A percentile compares a stretch with the other conserved stretches of the same genome.
Evolutionary conservation across 2,113 vertebrate species (phyloP).

Genomic region (Melanerpes aurifrons): DNA sequence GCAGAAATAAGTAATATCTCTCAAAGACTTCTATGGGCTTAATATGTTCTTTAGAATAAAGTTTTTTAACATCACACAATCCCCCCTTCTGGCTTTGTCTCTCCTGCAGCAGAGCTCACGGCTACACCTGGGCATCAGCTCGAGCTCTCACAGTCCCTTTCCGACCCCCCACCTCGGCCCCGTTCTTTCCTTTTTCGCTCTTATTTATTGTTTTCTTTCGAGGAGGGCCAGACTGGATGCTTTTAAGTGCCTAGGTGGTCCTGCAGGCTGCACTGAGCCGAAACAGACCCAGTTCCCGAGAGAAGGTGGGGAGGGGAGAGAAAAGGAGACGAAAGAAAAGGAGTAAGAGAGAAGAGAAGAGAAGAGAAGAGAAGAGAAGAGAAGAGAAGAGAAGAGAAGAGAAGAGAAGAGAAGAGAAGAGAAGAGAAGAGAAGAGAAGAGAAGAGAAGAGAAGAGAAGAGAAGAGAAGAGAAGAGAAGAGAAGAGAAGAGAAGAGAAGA

Average conservation of each 20-base stretch:
- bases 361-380: too few relatives aligned
- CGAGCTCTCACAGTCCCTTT: background rate
- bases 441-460: rapidly evolving
- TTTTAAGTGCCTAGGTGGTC: background rate
- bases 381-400: too few relatives aligned
- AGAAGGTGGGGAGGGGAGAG: too few relatives aligned
- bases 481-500: too few relatives aligned
- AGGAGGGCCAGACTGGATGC: background rate
- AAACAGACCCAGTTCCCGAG: background rate
- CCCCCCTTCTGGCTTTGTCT: conserved; percentile 20
- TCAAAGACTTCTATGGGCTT: conserved; percentile 48
- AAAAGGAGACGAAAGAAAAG: background rate
- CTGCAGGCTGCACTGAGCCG: background rate
- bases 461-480: rapidly evolving
- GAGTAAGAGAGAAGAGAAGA: too few relatives aligned
- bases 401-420: background rate
- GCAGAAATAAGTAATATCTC: conserved; percentile 68
- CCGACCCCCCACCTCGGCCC: too few relatives aligned
- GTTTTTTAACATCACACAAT: conserved; percentile 39
- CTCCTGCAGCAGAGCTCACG: background rate
- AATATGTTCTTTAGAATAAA: conserved; percentile 55
- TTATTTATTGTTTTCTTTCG: background rate
- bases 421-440: too few relatives aligned
- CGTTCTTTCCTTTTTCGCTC: background rate
- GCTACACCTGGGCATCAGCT: background rate